Base-by-base conservation (phyloP, 64 coral and sea anemone species). In the Anthopleura sola region DNA sequence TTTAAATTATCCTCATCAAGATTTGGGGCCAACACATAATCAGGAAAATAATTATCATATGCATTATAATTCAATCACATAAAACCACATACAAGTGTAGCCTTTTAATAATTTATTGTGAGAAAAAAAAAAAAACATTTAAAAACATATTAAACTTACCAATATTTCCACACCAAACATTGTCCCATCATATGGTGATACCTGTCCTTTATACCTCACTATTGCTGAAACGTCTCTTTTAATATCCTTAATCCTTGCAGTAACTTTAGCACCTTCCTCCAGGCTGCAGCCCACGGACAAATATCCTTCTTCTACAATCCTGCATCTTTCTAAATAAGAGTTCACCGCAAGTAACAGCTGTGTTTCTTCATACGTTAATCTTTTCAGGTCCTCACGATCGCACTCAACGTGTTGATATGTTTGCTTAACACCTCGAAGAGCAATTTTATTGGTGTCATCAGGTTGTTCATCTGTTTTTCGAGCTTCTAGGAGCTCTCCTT, bases 161-260 rank as follows among this genome's bases (percentile, higher is more conserved):
- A 90, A 50, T 86, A 96, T 92, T 83, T 92, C 90, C 37, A 96
- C 79, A 40, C 94, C 94, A 92, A 92, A 96, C 94, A 96, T 96
- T 37, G 91, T 85, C 38, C 94, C 94, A 87, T 90, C 78, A 82
- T 92, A 92, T 57, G 90, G 87, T 2, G 87, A 84, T 48, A 96
- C 83, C 17, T 87, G 85, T 79, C 94, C 94, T 23, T 86, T 92
- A 47, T 92, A 96, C 36, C 55, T 86, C 47, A 96, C 78, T 48
- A 78, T 9, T 49, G 75, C 83, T 78, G 84, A 31, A n/a, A 96
- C 88, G 54, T 92, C 53, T 78, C 81, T 88, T 60, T 90, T 88
- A 68, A 96, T 17, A 29, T 96, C 90, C 71, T 96, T 92, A 39
- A 90, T 80, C 68, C 84, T 51, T 48, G 92, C 94, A 89, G 68